phyloP scores from a whole-genome alignment of 2,888 invertebrate species.

The Drosophila phalerata region DNA sequence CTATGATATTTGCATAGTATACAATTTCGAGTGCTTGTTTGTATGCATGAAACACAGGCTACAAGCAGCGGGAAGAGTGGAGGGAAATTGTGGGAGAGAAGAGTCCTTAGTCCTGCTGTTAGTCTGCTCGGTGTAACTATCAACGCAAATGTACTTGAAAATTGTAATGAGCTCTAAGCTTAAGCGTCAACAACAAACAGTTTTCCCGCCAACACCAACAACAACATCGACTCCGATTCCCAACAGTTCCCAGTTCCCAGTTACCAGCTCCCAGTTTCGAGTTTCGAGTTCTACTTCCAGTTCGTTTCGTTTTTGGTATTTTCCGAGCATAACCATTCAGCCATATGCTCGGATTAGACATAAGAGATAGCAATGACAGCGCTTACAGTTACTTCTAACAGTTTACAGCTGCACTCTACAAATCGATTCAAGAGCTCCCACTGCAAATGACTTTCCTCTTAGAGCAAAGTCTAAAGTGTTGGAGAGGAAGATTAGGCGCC shows the following conservation, averaged over 20 bases:
- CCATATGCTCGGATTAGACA: constrained; percentile 78
- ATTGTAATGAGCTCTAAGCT: constrained; percentile 81
- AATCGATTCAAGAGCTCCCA: constrained; percentile 47
- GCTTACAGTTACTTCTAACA: constrained; percentile 60
- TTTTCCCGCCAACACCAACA: constrained; percentile 27
- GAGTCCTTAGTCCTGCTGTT: constrained; percentile 39
- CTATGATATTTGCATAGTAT: constrained; percentile 79
- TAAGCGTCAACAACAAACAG: constrained; percentile 80
- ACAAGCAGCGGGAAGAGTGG: constrained; percentile 1
- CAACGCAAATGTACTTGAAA: constrained; percentile 82
- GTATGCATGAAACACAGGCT: constrained; percentile 67
- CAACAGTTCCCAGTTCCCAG: constrained; percentile 7
- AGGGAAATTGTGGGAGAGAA: neutral
- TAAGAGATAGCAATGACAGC: constrained; percentile 42
- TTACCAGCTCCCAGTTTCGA: constrained; percentile 26
- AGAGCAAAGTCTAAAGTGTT: neutral
- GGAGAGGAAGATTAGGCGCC: constrained; percentile 2
- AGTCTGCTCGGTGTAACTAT: constrained; percentile 75
- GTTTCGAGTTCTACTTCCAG: constrained; percentile 34
- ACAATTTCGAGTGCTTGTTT: constrained; percentile 80
- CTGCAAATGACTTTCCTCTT: constrained; percentile 43
- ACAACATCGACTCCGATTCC: neutral
- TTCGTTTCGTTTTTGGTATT: constrained; percentile 39
- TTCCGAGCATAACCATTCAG: constrained; percentile 62
- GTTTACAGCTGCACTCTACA: constrained; percentile 60